phyloP scores from a whole-genome alignment of 2,797 vertebrate species.

The Phoeniculus purpureus region DNA sequence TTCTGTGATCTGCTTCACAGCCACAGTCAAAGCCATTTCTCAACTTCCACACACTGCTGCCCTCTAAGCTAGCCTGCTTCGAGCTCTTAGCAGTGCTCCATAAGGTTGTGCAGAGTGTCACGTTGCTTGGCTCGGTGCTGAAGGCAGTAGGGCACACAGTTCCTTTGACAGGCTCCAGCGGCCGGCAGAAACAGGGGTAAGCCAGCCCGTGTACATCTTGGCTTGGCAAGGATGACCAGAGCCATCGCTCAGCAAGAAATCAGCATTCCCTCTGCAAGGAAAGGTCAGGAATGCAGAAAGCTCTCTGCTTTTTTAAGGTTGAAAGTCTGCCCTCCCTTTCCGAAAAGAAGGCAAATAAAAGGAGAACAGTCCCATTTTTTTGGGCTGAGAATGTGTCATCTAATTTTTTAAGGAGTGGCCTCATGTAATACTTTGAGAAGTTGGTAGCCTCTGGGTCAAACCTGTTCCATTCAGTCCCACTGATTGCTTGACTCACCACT shows the following conservation, averaged over 20 bases:
- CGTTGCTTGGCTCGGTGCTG: constrained; percentile 21
- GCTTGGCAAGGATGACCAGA: constrained; percentile 59
- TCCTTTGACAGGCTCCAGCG: constrained; percentile 25
- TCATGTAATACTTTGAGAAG: neutral
- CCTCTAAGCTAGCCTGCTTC: constrained; percentile 22
- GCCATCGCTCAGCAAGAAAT: constrained; percentile 58
- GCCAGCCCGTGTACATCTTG: constrained; percentile 45
- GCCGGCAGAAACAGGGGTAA: constrained; percentile 55
- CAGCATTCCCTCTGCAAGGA: constrained; percentile 54
- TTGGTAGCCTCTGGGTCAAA: neutral
- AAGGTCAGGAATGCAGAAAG: constrained; percentile 66
- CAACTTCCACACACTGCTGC: neutral
- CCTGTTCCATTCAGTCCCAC: neutral
- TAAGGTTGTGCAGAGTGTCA: constrained; percentile 50
- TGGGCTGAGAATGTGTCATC: neutral
- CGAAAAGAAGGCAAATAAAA: neutral
- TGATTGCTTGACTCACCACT: neutral
- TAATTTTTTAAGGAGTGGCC: neutral
- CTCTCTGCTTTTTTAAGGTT: constrained; percentile 46
- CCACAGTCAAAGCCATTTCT: constrained; percentile 33
- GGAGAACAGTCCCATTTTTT: neutral
- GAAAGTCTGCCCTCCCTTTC: neutral
- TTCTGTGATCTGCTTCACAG: neutral
- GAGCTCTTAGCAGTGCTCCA: constrained; percentile 33
- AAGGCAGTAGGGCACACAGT: constrained; percentile 43